Conservation (phyloP, 1,140 invertebrate species). For the Apocrypta bakeri region DNA sequence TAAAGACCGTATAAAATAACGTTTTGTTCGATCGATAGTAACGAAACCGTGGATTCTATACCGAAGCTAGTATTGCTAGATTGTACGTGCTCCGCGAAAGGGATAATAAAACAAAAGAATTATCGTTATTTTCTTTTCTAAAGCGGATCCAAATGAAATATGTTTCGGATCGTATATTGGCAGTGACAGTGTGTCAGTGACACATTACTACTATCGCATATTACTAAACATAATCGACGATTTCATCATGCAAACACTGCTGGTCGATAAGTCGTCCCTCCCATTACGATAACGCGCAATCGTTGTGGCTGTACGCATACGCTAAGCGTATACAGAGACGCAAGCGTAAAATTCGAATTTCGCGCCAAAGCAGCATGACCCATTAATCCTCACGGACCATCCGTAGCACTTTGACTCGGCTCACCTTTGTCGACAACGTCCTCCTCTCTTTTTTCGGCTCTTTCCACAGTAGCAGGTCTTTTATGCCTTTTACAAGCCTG, state of each 20-base stretch:
- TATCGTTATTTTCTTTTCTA: too few species aligned
- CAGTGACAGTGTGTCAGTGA: too few species aligned
- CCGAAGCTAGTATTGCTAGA: too few species aligned
- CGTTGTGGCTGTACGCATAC: not conserved
- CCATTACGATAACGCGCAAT: conserved; percentile 6
- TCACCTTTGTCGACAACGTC: conserved; percentile 28
- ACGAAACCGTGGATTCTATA: too few species aligned
- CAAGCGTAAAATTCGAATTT: conserved; percentile 14
- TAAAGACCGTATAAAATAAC: too few species aligned
- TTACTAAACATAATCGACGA: conserved; percentile 20
- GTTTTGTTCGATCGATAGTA: too few species aligned
- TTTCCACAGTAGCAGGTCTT: conserved; percentile 11
- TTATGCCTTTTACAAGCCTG: conserved; percentile 51
- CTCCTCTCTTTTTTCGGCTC: conserved; percentile 38
- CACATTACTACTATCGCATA: too few species aligned
- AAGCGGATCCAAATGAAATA: not conserved
- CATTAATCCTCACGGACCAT: conserved; percentile 35
- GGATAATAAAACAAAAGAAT: too few species aligned
- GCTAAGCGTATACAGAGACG: not conserved
- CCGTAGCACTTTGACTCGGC: conserved; percentile 6
- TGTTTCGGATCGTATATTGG: too few species aligned
- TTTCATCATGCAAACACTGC: conserved; percentile 16
- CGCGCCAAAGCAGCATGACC: not conserved
- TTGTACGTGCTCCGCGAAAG: too few species aligned
- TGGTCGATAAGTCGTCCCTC: not conserved